These are phyloP conservation scores for Caenorhabditis sulstoni DNA, from an alignment of 2,888 invertebrate species.

Conservation along the genomic window DNA sequence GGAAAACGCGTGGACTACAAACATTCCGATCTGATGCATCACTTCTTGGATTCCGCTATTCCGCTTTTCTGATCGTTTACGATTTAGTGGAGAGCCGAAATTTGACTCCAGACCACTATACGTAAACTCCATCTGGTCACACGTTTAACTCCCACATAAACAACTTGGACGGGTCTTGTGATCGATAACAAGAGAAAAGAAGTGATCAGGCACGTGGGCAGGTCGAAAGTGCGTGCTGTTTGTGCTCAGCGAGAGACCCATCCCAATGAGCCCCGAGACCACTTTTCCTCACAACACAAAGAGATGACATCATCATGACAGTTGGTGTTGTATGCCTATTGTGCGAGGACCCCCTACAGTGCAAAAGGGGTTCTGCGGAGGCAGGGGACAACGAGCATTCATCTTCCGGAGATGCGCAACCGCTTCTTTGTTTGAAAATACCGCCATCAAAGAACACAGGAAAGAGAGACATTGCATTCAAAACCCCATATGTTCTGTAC, in stretches of 20 bases:
- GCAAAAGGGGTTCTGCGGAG: slow-evolving; percentile 11
- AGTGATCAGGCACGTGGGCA: slow-evolving; percentile 55
- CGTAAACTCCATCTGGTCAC: slow-evolving; percentile 28
- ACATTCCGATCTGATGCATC: slow-evolving; percentile 4
- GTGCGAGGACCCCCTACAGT: slow-evolving; percentile 13
- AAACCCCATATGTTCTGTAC: slow-evolving; percentile 4
- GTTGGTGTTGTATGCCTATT: slow-evolving; percentile 37
- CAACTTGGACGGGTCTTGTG: slow-evolving; percentile 44
- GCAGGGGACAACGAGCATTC: background rate
- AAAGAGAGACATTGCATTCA: too few species aligned
- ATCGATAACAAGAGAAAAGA: slow-evolving; percentile 43
- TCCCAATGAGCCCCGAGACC: slow-evolving; percentile 1
- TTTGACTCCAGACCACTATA: slow-evolving; percentile 30
- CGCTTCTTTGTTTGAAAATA: background rate
- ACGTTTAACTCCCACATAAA: slow-evolving; percentile 44
- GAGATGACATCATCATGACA: slow-evolving; percentile 49
- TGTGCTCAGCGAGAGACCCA: slow-evolving; percentile 36
- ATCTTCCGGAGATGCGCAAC: too few species aligned
- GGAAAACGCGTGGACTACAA: background rate
- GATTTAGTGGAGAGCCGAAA: slow-evolving; percentile 5
- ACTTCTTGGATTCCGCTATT: background rate
- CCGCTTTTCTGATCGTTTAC: slow-evolving; percentile 18
- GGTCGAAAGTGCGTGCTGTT: slow-evolving; percentile 50
- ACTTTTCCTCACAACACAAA: slow-evolving; percentile 7
- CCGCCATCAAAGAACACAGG: background rate